Percentiles rank a stretch among this genome's conserved stretches.
Conservation (phyloP, 2,888 invertebrate genomes). For the Craniophora ligustri region DNA sequence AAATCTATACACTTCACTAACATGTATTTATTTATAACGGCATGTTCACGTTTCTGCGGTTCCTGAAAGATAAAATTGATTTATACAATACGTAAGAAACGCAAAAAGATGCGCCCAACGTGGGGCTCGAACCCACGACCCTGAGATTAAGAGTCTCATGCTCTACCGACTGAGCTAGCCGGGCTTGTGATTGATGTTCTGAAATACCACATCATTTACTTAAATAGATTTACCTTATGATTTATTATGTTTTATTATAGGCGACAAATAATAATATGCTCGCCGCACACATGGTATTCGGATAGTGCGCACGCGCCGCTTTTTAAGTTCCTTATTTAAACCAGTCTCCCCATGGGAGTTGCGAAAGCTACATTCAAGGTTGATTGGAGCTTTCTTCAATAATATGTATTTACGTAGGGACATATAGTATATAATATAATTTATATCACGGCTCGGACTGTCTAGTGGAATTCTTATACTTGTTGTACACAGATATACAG, state of each 20-base stretch:
- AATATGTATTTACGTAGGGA: constrained; percentile 25
- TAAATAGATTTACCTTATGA: constrained; percentile 9
- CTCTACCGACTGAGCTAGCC: constrained; percentile 86
- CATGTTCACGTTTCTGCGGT: constrained; percentile 6
- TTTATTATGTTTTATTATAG: constrained; percentile 4
- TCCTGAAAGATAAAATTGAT: background rate
- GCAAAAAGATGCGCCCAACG: constrained; percentile 83
- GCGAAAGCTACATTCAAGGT: constrained; percentile 59
- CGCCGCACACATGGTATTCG: constrained; percentile 16
- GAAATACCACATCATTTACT: constrained; percentile 26
- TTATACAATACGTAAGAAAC: background rate
- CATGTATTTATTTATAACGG: background rate
- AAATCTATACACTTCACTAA: constrained; percentile 16
- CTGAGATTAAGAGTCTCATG: constrained; percentile 90
- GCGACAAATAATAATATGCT: constrained; percentile 22
- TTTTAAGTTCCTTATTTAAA: constrained; percentile 53
- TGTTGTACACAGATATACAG: too few relatives aligned
- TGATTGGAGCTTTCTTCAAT: constrained; percentile 52
- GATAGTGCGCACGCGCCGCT: constrained; percentile 36
- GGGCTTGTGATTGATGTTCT: constrained; percentile 40
- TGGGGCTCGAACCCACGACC: constrained; percentile 89
- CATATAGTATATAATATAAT: too few relatives aligned
- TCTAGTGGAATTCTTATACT: constrained; percentile 5
- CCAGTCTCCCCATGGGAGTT: constrained; percentile 55
- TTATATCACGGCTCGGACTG: background rate